Evolutionary conservation across 1,140 invertebrate species (phyloP).

Genomic region (Zaprionus ghesquierei): DNA sequence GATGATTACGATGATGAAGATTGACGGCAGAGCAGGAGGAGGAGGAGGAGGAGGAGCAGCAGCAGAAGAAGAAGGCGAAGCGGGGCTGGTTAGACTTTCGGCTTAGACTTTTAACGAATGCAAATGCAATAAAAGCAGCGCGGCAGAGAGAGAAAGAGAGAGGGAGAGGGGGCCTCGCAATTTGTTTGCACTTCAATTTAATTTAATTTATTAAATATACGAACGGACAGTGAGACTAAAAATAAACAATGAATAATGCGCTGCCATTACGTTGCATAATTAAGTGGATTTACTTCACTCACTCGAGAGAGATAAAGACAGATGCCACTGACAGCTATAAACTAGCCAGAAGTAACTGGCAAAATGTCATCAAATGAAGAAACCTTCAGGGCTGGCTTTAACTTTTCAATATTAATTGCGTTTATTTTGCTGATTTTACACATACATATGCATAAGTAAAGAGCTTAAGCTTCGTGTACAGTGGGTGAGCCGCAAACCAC

Average conservation of each 20-base stretch:
- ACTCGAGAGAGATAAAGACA: neutral
- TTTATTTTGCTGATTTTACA: neutral
- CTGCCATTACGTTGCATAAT: constrained; percentile 30
- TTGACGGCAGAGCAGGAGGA: constrained; percentile 47
- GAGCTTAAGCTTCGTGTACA: neutral
- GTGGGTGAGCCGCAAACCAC: neutral
- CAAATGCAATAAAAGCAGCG: constrained; percentile 70
- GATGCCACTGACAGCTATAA: constrained; percentile 22
- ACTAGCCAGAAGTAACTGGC: constrained; percentile 3
- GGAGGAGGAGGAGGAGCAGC: neutral
- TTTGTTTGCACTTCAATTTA: constrained; percentile 70
- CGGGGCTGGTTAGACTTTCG: neutral
- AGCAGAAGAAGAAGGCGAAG: neutral
- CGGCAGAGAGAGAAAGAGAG: no score
- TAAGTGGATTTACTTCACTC: constrained; percentile 27
- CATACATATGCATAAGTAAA: neutral
- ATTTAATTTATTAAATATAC: constrained; percentile 58
- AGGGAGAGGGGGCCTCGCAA: no score
- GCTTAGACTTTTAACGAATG: constrained; percentile 51
- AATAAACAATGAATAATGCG: constrained; percentile 46
- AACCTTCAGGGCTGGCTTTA: neutral
- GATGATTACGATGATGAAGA: constrained; percentile 58
- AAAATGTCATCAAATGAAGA: constrained; percentile 4
- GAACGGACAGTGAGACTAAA: constrained; percentile 21
- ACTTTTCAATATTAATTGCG: neutral